Percentiles rank a stretch among this genome's conserved stretches.
These are phyloP conservation scores for Brachyistius frenatus DNA, from an alignment of 2,113 vertebrate species.

Conservation along the genomic window DNA sequence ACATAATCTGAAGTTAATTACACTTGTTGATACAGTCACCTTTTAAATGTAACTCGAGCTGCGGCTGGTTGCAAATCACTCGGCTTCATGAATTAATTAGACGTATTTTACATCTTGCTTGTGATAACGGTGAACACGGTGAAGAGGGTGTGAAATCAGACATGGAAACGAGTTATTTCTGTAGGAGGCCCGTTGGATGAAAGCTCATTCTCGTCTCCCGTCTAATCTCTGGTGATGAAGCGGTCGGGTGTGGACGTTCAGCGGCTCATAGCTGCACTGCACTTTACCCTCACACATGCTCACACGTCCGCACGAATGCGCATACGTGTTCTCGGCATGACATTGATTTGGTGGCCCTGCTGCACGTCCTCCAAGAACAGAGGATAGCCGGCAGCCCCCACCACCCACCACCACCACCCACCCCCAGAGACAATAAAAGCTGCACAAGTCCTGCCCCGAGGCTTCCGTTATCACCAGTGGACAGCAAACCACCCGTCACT, in stretches of 20 bases:
- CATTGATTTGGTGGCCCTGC: slow-evolving; percentile 55
- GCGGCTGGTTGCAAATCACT: not conserved
- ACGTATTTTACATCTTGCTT: slow-evolving; percentile 12
- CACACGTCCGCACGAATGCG: slow-evolving; percentile 19
- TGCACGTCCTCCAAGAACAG: slow-evolving; percentile 26
- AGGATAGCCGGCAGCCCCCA: slow-evolving; percentile 1
- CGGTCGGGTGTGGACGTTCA: not conserved
- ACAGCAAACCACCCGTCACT: slow-evolving; percentile 39
- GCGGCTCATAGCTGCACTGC: not conserved
- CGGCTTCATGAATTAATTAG: slow-evolving; percentile 36
- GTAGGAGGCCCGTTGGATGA: slow-evolving; percentile 5
- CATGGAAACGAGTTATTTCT: slow-evolving; percentile 27
- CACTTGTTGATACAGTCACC: not conserved
- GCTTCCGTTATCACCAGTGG: slow-evolving; percentile 51
- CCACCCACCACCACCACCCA: not conserved
- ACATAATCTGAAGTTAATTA: not conserved
- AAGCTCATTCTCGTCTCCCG: not conserved
- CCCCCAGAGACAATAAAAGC: slow-evolving; percentile 40
- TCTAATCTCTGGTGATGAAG: slow-evolving; percentile 22
- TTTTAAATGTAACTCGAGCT: not conserved
- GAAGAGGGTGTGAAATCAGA: slow-evolving; percentile 24
- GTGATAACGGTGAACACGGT: slow-evolving; percentile 17
- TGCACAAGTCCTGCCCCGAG: slow-evolving; percentile 27
- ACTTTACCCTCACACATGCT: not conserved
- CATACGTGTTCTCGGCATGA: slow-evolving; percentile 41